phyloP scores from a whole-genome alignment of 2,888 invertebrate genomes.

The Idaea aversata region DNA sequence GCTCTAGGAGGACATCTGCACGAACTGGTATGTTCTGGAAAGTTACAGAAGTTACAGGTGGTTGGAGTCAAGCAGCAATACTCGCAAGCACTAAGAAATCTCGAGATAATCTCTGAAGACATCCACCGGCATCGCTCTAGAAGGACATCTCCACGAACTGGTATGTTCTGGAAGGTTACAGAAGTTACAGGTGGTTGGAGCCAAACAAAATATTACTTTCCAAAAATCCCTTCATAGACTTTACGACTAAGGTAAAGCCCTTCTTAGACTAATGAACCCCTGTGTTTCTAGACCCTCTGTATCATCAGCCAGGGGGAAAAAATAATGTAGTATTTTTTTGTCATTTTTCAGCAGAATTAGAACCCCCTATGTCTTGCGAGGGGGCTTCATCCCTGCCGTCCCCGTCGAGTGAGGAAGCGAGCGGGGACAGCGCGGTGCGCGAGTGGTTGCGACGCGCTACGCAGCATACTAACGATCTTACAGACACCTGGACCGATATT shows the following conservation, averaged over 20 bases:
- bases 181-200: too few relatives aligned
- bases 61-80: conserved; percentile 79
- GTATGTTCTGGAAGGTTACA: too few relatives aligned
- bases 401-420: conserved; percentile 45
- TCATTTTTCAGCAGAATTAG: not conserved
- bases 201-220: too few relatives aligned
- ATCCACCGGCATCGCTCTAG: conserved; percentile 86
- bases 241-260: too few relatives aligned
- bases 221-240: too few relatives aligned
- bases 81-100: conserved; percentile 90
- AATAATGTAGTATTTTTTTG: too few relatives aligned
- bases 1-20: conserved; percentile 67
- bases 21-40: conserved; percentile 35
- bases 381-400: not conserved
- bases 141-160: conserved; percentile 59
- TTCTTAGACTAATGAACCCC: too few relatives aligned
- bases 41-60: not conserved
- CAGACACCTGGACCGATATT: conserved; percentile 87
- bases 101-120: conserved; percentile 95
- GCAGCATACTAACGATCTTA: conserved; percentile 39
- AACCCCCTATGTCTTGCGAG: not conserved
- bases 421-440: conserved; percentile 57
- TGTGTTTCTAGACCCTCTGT: too few relatives aligned
- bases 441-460: conserved; percentile 61
- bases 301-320: too few relatives aligned